Evolutionary conservation across 2,888 invertebrate genomes (phyloP), one percentile per base, ranked within the genome.

Genomic region (Teleiodes luculella): DNA sequence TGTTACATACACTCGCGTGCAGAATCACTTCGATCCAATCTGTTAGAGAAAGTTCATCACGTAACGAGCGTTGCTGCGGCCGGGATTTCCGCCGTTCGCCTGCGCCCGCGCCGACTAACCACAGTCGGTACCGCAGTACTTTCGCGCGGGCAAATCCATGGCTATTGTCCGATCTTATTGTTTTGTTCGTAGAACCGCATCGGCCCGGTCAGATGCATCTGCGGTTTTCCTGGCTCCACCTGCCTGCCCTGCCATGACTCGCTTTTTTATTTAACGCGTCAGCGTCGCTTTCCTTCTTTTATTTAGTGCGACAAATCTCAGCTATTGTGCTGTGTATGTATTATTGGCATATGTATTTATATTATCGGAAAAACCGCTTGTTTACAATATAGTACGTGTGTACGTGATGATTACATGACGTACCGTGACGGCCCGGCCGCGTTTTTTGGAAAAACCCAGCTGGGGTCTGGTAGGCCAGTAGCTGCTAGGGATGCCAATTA

Each of bases 361-460:
- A 61, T 58, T 52, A 60, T 52, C 58, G 68, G 66, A 57, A 74
- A 74, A 69, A 57, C 70, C 52, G 59, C 54, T 51, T 63, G 57
- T 53, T 66, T 69, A 63, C 62, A 65, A 68, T 66, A 68, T 6
- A 24, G 24, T 24, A 24, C 6, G 7, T 53, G 39, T 18, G 20
- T 16, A 68, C 59, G 60, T 68, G 70, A 73, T 53, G 59, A 62
- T 62, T 58, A 43, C 55, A 65, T 67, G 53, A 35, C 30, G 18
- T 8, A 13, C 36, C 7, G 6, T 24, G 24, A 6, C 24, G 6
- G 24, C 24, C 3, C 6, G 24, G 24, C 3, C 50, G 36, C 33
- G 10, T 11, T 11, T n/a, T 10, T 16, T 31, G 50, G 50, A 14
- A 39, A 50, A 50, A 37, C 50, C 50, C 50, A 50, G 24, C 11